Conservation (phyloP, 2,888 invertebrate species). For the Brachynemurus nebulosus region DNA sequence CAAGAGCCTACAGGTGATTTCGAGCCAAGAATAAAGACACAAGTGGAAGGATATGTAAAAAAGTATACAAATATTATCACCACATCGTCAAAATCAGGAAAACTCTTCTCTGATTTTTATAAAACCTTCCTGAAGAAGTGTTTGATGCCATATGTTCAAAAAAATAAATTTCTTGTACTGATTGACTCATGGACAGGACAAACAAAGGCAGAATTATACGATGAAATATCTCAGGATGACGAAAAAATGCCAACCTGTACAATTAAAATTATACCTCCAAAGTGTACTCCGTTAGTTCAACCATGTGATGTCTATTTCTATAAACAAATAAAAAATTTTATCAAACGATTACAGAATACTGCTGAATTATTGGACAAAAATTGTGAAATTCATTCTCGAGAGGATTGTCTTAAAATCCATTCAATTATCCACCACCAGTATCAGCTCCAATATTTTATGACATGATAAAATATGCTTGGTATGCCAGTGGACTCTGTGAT, state of each 20-base stretch:
- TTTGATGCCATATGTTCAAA: conserved; percentile 14
- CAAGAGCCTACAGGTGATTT: conserved; percentile 14
- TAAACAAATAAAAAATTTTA: conserved; percentile 14
- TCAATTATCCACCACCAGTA: conserved; percentile 16
- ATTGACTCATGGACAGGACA: conserved; percentile 17
- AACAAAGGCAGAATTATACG: conserved; percentile 14
- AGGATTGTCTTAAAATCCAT: conserved; percentile 19
- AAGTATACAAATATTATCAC: conserved; percentile 14
- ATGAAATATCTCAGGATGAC: conserved; percentile 15
- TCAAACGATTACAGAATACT: conserved; percentile 14
- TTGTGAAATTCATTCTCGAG: conserved; percentile 14
- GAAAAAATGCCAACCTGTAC: conserved; percentile 12
- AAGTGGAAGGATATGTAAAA: conserved; percentile 12
- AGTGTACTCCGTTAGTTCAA: conserved; percentile 15
- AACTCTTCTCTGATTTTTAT: conserved; percentile 13
- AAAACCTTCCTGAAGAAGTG: conserved; percentile 12
- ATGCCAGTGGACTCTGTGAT: no score
- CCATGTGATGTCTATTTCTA: no score
- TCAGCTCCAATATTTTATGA: conserved; percentile 13
- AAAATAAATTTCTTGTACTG: conserved; percentile 15
- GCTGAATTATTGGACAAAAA: conserved; percentile 12
- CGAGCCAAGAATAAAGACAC: conserved; percentile 12
- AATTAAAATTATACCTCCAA: conserved; percentile 17
- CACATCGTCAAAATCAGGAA: conserved; percentile 17
- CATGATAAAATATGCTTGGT: conserved; percentile 17